Base-by-base conservation (phyloP, 2,113 vertebrate genomes). In the Tachycineta bicolor region DNA sequence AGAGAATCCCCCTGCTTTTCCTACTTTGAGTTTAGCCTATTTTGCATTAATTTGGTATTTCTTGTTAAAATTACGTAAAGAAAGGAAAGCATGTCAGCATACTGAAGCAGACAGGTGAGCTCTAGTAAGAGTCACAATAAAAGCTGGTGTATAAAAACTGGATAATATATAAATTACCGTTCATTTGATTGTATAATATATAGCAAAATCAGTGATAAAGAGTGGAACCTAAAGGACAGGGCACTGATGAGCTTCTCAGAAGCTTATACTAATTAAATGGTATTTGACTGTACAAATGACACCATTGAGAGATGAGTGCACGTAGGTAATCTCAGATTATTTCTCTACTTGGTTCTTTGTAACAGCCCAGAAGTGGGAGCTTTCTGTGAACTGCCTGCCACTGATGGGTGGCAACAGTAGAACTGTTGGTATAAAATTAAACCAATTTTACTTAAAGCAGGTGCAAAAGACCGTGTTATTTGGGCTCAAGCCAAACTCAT, bases 401-500 rank as follows among this genome's bases (percentile, higher is more conserved):
- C 78, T 80, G 78, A 50, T 6, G 29, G 91, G 69, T 94, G 87
- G 73, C 74, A 65, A 78, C 89, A 79, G 65, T 64, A 24, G 53
- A 95, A 79, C 33, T 76, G 67, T 80, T 88, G 75, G 74, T 88
- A 85, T 83, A 91, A 96, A 95, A 88, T 93, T 74, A 89, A 93
- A 91, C 34, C 78, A 94, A 85, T 94, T 91, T 80, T 63, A 91
- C 55, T 87, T 95, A 89, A 95, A 97, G 94, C 91, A 97, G 94
- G 94, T 96, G 94, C 78, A 96, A 94, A 88, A 91, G 84, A 85
- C 50, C 83, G 20, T 77, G 70, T 85, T 97, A 58, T 62, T 74
- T 97, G 95, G 89, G 63, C 64, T 93, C 47, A 83, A 88, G 94
- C 89, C 95, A 96, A 94, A 90, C 69, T 96, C 87, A 94, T 96